Percentiles rank a stretch among this genome's conserved stretches.
Conservation (phyloP, 2,888 invertebrate species). For the Luperina nickerlii region DNA sequence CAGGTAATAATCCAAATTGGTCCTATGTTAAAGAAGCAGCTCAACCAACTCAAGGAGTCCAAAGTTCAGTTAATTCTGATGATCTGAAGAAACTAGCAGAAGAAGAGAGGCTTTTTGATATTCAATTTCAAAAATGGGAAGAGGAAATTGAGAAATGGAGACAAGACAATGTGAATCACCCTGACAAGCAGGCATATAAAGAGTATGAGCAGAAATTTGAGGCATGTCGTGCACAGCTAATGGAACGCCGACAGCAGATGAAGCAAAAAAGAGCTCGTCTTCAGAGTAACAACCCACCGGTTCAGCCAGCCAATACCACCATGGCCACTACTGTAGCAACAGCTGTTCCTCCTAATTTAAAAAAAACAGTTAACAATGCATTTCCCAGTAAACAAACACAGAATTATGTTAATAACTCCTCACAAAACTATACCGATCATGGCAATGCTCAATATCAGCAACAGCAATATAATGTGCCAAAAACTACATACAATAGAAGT, state of each 20-base stretch:
- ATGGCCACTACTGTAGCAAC: conserved; percentile 65
- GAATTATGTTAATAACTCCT: conserved; percentile 64
- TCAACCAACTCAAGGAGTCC: conserved; percentile 48
- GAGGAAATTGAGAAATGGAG: conserved; percentile 98
- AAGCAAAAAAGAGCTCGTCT: conserved; percentile 90
- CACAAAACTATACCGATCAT: conserved; percentile 62
- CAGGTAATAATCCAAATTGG: conserved; percentile 79
- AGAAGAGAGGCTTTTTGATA: conserved; percentile 96
- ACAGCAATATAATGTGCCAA: conserved; percentile 68
- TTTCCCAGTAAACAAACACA: conserved; percentile 56
- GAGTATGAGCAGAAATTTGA: conserved; percentile 97
- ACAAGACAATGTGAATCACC: conserved; percentile 97
- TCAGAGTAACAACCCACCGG: conserved; percentile 68
- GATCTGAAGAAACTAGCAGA: conserved; percentile 86
- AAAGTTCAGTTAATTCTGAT: conserved; percentile 76
- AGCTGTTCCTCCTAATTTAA: conserved; percentile 65
- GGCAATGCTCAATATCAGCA: conserved; percentile 67
- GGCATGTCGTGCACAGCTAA: conserved; percentile 94
- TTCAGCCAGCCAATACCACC: conserved; percentile 62
- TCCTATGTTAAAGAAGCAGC: conserved; percentile 70
- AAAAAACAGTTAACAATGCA: conserved; percentile 34
- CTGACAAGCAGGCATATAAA: conserved; percentile 95
- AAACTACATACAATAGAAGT: conserved; percentile 69
- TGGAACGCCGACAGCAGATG: conserved; percentile 96
- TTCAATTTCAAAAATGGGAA: conserved; percentile 97